phyloP scores from a whole-genome alignment of 2,113 vertebrate genomes.

The Patagioenas fasciata region DNA sequence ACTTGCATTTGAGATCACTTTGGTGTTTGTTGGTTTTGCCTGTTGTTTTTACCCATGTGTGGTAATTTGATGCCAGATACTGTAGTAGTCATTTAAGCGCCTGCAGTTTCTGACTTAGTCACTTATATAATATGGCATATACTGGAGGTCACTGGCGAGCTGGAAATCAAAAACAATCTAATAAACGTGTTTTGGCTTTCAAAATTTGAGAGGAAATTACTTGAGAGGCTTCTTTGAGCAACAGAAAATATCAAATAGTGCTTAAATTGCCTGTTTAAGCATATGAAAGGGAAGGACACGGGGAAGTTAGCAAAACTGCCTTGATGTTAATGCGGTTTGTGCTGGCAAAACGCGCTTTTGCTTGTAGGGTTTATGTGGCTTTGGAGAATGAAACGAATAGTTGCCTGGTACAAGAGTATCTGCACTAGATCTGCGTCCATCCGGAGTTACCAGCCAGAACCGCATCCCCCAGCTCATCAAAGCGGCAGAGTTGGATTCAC shows the following conservation, averaged over 20 bases:
- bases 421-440: not conserved
- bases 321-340: not conserved
- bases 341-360: not conserved
- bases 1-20: conserved; percentile 67
- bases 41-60: conserved; percentile 54
- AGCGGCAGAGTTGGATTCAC: not conserved
- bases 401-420: not conserved
- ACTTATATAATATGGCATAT: not conserved
- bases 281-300: not conserved
- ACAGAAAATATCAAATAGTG: not conserved
- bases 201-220: not conserved
- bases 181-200: not conserved
- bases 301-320: conserved; percentile 10
- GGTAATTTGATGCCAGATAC: conserved; percentile 31
- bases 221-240: not conserved
- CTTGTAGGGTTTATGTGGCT: not conserved
- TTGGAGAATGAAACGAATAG: not conserved
- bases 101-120: not conserved
- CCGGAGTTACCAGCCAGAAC: not conserved
- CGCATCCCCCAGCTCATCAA: not conserved
- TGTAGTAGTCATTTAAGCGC: conserved; percentile 15
- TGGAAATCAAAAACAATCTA: not conserved
- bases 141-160: not conserved
- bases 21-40: conserved; percentile 57
- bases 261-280: not conserved